These are phyloP conservation scores for Hylia prasina DNA, from an alignment of 2,113 vertebrate species.

Conservation along the genomic window DNA sequence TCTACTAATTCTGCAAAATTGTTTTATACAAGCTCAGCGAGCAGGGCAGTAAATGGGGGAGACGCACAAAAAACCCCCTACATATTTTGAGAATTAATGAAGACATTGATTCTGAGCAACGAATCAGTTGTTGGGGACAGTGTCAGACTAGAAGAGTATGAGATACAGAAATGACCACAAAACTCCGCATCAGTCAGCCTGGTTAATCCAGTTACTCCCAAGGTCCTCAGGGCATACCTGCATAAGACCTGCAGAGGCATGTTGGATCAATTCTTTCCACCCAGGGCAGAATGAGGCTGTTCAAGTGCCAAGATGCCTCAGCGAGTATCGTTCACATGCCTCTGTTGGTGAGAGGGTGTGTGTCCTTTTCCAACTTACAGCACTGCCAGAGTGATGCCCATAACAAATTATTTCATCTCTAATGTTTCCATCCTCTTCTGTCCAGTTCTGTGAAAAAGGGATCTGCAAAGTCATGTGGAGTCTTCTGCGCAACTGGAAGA, in stretches of 20 bases:
- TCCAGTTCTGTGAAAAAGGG: not conserved
- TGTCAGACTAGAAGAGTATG: not conserved
- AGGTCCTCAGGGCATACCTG: not conserved
- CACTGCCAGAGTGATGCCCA: no score
- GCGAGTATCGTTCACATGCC: accelerated
- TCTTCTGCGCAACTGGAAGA: not conserved
- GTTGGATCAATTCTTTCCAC: not conserved
- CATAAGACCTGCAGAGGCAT: not conserved
- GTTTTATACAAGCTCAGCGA: not conserved
- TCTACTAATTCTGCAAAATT: not conserved
- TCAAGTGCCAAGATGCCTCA: not conserved
- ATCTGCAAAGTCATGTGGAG: accelerated
- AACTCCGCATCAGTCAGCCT: not conserved
- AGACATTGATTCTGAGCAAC: not conserved
- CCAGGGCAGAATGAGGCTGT: not conserved
- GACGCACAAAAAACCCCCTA: not conserved
- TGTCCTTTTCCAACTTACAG: not conserved
- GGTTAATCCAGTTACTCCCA: not conserved
- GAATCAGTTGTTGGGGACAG: not conserved
- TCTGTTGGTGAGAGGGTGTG: not conserved
- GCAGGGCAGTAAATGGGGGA: not conserved
- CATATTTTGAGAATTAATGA: not conserved
- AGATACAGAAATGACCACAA: not conserved
- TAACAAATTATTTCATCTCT: accelerated
- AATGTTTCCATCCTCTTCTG: not conserved